Percentiles rank a stretch among this genome's conserved stretches.
Evolutionary conservation across 2,888 invertebrate species (phyloP).

Genomic region (Trachelus tabidus): DNA sequence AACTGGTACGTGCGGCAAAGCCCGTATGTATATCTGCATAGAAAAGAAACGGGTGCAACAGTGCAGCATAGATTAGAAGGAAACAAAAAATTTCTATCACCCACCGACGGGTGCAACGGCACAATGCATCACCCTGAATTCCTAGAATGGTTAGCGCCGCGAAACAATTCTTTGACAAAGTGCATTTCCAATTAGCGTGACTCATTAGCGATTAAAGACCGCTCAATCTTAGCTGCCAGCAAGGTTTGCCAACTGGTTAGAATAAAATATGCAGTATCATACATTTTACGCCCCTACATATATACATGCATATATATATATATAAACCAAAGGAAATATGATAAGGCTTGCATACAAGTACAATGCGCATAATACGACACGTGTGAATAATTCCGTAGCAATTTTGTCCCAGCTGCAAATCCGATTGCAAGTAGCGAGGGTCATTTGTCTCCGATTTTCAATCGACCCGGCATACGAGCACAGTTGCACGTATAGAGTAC

Average conservation of each 20-base stretch:
- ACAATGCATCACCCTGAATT: background rate
- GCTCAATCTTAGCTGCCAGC: background rate
- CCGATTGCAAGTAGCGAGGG: background rate
- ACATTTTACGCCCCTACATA: too few relatives aligned
- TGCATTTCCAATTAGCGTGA: constrained; percentile 29
- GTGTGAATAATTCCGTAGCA: background rate
- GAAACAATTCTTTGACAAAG: constrained; percentile 10
- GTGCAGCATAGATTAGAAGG: background rate
- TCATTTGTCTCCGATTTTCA: background rate
- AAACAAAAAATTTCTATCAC: constrained; percentile 7
- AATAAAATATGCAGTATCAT: too few relatives aligned
- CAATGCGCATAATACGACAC: background rate
- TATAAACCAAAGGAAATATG: background rate
- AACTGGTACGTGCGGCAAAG: background rate
- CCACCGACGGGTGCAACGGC: background rate
- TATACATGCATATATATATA: background rate
- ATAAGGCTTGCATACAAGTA: background rate
- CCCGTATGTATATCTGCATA: background rate
- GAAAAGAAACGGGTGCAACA: background rate
- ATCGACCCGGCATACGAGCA: background rate
- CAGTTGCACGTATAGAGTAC: background rate
- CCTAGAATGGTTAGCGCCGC: background rate
- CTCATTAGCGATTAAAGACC: constrained; percentile 26
- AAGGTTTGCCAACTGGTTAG: too few relatives aligned
- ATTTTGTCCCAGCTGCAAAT: background rate